Conservation (phyloP, 1,140 invertebrate species). For the Archivesica marissinica region DNA sequence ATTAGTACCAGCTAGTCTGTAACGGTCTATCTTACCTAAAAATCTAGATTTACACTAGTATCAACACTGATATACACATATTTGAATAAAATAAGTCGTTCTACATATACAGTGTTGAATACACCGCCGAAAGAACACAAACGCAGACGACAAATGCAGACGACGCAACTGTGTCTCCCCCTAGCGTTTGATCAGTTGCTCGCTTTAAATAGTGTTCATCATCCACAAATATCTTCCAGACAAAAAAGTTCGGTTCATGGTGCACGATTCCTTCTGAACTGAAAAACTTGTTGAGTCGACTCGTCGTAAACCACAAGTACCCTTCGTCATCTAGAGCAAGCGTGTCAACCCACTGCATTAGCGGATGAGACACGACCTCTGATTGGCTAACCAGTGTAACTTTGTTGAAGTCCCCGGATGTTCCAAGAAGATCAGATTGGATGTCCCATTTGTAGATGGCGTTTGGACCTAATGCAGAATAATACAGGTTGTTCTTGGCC, state of each 20-base stretch:
- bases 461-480: conserved; percentile 40
- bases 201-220: conserved; percentile 36
- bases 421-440: neutral
- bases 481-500: conserved; percentile 49
- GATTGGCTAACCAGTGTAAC: neutral
- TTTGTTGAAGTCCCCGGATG: conserved; percentile 1
- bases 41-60: too few species aligned
- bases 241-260: conserved; percentile 49
- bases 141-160: neutral
- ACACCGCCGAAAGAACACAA: neutral
- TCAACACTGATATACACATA: too few species aligned
- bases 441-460: conserved; percentile 47
- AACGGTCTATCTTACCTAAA: too few species aligned
- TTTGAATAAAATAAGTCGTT: too few species aligned
- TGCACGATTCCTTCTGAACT: conserved; percentile 32
- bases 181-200: neutral
- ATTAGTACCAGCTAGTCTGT: too few species aligned
- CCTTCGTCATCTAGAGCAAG: conserved; percentile 54
- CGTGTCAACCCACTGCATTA: conserved; percentile 59
- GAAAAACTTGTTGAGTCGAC: conserved; percentile 50
- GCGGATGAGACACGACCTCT: conserved; percentile 17
- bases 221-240: conserved; percentile 49
- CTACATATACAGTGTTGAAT: neutral
- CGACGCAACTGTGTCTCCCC: neutral
- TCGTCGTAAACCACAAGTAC: conserved; percentile 62